Base-by-base conservation (phyloP, 2,888 invertebrate species). In the Mesorhabditis spiculigera region DNA sequence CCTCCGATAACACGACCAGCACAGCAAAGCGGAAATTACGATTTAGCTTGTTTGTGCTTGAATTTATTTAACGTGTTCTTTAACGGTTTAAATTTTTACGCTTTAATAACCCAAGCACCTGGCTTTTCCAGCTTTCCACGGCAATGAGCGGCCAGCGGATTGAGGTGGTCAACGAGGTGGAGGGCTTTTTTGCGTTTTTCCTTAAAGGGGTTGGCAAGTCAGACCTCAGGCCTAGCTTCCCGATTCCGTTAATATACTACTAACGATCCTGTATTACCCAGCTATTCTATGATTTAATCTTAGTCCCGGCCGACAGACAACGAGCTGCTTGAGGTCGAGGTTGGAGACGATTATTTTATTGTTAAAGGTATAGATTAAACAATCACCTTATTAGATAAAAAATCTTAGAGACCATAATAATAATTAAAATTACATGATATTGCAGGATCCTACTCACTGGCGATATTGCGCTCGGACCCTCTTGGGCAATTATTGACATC, bases 301-400 rank as follows among this genome's bases (percentile, higher is more conserved):
- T n/a, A 50, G 58, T 13, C n/a, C n/a, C 58, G 58, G 8, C 58
- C 58, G 10, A 50, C 10, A 13, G 58, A 50, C n/a, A 50, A 50
- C n/a, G 58, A 50, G n/a, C 58, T 50, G 10, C n/a, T 50, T 13
- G 58, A 50, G 58, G 58, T 50, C n/a, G 58, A 50, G n/a, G 58
- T 50, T 10, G 58, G n/a, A 13, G 58, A 50, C n/a, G n/a, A n/a
- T n/a, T 50, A 50, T 50, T 50, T 50, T 50, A 50, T 50, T 50
- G 58, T 50, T 13, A 50, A 50, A 50, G 58, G 58, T 50, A 50
- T 13, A 50, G n/a, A n/a, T 13, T 50, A 28, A 13, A 13, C 58
- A 50, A 50, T 50, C 58, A 13, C 3, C n/a, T 50, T 13, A 50
- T 50, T n/a, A 50, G 1, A 50, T 50, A 13, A 10, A 13, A 50